Evolutionary conservation across 2,888 invertebrate genomes (phyloP).

Genomic region (Athripsodes cinereus): DNA sequence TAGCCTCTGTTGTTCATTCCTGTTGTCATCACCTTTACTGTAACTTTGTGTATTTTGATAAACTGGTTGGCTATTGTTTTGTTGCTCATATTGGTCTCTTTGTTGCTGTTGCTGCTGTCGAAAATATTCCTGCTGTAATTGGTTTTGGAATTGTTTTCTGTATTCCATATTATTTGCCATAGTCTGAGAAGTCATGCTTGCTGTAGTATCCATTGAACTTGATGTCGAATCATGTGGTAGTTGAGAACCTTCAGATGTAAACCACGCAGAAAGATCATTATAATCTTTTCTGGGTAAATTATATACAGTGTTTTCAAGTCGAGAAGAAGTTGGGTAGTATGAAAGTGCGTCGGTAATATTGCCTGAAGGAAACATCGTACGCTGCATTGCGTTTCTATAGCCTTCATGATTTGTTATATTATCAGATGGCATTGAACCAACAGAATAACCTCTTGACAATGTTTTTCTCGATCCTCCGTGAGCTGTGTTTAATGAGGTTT

Average conservation of each 20-base stretch:
- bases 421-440: constrained; percentile 45
- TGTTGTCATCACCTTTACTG: constrained; percentile 19
- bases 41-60: constrained; percentile 26
- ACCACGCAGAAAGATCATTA: constrained; percentile 55
- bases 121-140: constrained; percentile 50
- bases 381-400: constrained; percentile 58
- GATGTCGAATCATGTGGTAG: constrained; percentile 50
- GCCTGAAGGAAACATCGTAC: constrained; percentile 64
- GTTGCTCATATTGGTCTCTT: constrained; percentile 42
- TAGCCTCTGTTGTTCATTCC: constrained; percentile 31
- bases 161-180: constrained; percentile 48
- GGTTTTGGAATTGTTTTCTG: constrained; percentile 48
- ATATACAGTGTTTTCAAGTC: constrained; percentile 51
- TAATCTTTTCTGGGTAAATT: constrained; percentile 51
- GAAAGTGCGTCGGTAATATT: constrained; percentile 74
- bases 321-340: constrained; percentile 70
- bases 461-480: constrained; percentile 41
- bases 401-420: constrained; percentile 56
- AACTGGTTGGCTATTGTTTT: constrained; percentile 42
- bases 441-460: constrained; percentile 55
- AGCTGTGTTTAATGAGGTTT: constrained; percentile 45
- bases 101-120: constrained; percentile 40
- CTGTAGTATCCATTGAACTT: constrained; percentile 51
- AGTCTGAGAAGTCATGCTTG: constrained; percentile 47
- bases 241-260: constrained; percentile 51